These are phyloP conservation scores for Nautilus pompilius DNA, from an alignment of 1,140 invertebrate genomes.

Conservation along the genomic window DNA sequence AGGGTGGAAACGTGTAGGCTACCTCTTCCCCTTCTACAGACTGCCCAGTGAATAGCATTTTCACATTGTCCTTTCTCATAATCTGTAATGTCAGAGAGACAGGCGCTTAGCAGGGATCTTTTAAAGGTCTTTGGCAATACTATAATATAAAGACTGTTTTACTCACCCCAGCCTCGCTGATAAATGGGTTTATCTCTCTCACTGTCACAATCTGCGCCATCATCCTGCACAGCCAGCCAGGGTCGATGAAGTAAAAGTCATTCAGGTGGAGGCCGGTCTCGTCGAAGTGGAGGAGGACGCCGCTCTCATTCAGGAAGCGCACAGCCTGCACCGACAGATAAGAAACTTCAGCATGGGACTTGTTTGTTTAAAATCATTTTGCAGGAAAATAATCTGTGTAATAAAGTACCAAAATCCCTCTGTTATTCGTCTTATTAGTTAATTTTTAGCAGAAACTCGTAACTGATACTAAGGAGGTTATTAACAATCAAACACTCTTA, in stretches of 20 bases:
- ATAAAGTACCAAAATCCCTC: too few species aligned
- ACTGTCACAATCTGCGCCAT: constrained; percentile 95
- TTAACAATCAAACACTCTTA: too few species aligned
- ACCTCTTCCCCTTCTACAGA: constrained; percentile 25
- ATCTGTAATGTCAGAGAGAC: constrained; percentile 55
- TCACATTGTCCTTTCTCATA: constrained; percentile 89
- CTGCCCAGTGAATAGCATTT: constrained; percentile 80
- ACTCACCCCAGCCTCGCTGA: constrained; percentile 66
- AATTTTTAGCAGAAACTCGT: too few species aligned
- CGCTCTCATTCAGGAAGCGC: constrained; percentile 44
- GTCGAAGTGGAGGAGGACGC: constrained; percentile 93
- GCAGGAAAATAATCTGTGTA: too few species aligned
- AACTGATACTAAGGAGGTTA: too few species aligned
- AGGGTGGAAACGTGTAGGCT: constrained; percentile 31
- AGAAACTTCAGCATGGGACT: too few species aligned
- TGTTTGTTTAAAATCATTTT: too few species aligned
- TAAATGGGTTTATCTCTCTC: constrained; percentile 95
- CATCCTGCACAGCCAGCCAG: constrained; percentile 98
- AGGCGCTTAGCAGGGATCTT: too few species aligned
- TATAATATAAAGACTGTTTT: too few species aligned
- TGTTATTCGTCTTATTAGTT: too few species aligned
- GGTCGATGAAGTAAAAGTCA: constrained; percentile 93
- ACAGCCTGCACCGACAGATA: constrained; percentile 57
- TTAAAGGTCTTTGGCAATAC: too few species aligned
- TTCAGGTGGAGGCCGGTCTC: constrained; percentile 81